These are phyloP conservation scores for Pavo muticus DNA, from an alignment of 2,113 vertebrate species.

Conservation along the genomic window DNA sequence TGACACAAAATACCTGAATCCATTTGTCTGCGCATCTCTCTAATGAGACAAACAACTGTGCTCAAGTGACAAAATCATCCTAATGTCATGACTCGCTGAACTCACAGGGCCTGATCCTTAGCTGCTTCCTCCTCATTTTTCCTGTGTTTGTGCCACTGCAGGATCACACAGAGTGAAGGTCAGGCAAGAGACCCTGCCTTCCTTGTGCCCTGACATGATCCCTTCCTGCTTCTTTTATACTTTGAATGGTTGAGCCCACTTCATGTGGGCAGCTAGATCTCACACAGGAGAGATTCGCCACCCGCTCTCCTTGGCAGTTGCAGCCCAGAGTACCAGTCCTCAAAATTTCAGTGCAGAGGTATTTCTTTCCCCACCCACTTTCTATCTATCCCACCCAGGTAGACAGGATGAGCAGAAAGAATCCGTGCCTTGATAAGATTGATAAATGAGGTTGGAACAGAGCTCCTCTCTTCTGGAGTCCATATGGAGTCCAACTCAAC, in stretches of 20 bases:
- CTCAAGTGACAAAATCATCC: neutral
- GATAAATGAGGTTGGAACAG: conserved; percentile 66
- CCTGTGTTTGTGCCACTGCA: neutral
- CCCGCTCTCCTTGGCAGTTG: neutral
- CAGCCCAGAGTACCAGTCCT: conserved; percentile 6
- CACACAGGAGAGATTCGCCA: neutral
- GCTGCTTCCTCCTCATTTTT: neutral
- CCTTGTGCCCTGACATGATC: neutral
- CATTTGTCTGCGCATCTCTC: neutral
- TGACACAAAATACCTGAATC: neutral
- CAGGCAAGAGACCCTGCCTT: neutral
- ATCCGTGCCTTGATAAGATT: conserved; percentile 65
- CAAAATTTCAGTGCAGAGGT: neutral
- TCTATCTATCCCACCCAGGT: conserved; percentile 69
- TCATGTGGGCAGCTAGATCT: neutral
- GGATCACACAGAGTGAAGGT: neutral
- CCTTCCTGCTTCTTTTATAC: neutral
- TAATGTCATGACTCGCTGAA: neutral
- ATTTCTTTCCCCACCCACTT: conserved; percentile 54
- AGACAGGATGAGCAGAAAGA: conserved; percentile 64
- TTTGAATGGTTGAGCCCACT: neutral
- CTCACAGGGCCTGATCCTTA: neutral
- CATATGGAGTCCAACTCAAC: conserved; percentile 62
- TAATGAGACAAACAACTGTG: neutral
- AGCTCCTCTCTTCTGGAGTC: conserved; percentile 56